Conservation (phyloP, 2,888 invertebrate species). For the Melanostoma scalare region DNA sequence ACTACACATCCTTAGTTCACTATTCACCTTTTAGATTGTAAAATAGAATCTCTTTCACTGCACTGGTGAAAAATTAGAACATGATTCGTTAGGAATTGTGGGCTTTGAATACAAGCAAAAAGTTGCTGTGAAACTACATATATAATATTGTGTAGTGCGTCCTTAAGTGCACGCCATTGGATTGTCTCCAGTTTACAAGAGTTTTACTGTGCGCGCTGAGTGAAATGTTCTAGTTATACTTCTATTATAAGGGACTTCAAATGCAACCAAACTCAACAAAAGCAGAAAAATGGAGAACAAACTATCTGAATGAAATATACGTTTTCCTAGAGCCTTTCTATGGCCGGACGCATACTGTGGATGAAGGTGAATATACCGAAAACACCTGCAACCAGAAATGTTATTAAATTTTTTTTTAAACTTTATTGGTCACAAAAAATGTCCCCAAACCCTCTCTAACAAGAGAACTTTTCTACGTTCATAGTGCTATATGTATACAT, state of each 20-base stretch:
- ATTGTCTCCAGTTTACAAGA: constrained; percentile 40
- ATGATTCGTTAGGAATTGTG: constrained; percentile 43
- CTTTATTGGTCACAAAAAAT: constrained; percentile 55
- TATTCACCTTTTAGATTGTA: constrained; percentile 20
- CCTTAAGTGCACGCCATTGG: constrained; percentile 33
- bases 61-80: constrained; percentile 57
- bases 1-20: constrained; percentile 28
- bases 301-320: constrained; percentile 31
- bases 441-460: constrained; percentile 9
- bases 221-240: constrained; percentile 29
- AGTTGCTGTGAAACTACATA: neutral
- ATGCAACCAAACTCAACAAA: neutral
- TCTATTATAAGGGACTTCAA: constrained; percentile 20
- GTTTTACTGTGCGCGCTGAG: constrained; percentile 25
- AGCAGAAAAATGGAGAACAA: constrained; percentile 10
- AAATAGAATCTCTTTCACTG: constrained; percentile 11
- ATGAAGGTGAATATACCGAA: neutral
- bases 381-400: constrained; percentile 46
- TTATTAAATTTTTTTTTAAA: constrained; percentile 22
- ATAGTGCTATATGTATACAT: constrained; percentile 37
- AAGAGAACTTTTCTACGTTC: neutral
- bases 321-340: constrained; percentile 9
- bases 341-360: neutral
- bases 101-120: neutral
- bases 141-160: constrained; percentile 11